Base-by-base conservation (phyloP, 37 sponge, comb jelly and placozoan genomes). In the Beroe forskalii region DNA sequence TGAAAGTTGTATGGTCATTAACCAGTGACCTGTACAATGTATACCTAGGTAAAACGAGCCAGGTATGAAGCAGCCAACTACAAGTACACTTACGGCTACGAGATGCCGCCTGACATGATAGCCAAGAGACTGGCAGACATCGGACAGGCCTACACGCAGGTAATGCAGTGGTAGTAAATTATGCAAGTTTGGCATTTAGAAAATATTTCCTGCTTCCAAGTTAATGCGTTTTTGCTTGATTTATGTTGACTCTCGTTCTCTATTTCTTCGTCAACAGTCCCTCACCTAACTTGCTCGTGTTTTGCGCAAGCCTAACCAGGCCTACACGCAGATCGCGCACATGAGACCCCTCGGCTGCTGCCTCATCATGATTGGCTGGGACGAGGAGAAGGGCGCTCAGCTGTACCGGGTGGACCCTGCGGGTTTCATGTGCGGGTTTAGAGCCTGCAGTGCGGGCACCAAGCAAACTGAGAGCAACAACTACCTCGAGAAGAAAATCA, bases 371-470 rank as follows among this genome's bases (percentile, higher is more conserved):
- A 80, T 80, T 6, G 67, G 90, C 8, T 90, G 67, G 66, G 90
- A 90, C 31, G 35, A 90, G 42, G 90, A 90, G 41, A 90, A 64
- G 67, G 90, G 90, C 1, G 96, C 97, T 30, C 95, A 93, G 91
- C 92, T 98, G 28, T 98, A 94, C 90, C 96, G 96, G 69, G 92
- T 95, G 2, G 99, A 98, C 90, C 99, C 99, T 23, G 95, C 99
- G 35, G 99, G 99, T n/a, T 96, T 95, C 93, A 95, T 67, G 92
- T 98, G 99, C 91, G 99, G 99, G 41, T 98, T 95, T 93, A 94
- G 95, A 90, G 99, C 96, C 55, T 94, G 93, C 62, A 95, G 96
- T 90, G 97, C 93, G 25, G 99, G 99, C 0, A 93, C 92, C 12
- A 98, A 98, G 92, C 97, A 96, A 62, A 96, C 96, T 23, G 99